Conservation (phyloP, 2,113 vertebrate genomes). For the Datnioides undecimradiatus region DNA sequence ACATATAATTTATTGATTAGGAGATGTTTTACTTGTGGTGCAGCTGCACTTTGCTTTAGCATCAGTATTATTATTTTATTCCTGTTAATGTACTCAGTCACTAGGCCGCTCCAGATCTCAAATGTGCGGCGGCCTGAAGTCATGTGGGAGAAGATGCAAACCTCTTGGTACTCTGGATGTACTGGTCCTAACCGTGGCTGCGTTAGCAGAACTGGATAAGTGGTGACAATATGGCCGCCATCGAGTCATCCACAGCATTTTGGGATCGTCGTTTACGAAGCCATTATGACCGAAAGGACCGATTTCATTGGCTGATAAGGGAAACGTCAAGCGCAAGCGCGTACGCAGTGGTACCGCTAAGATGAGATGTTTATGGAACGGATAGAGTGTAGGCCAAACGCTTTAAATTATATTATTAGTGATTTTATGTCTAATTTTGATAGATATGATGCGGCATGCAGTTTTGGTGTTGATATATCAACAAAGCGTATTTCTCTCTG, state of each 20-base stretch:
- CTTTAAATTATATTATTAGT: no score
- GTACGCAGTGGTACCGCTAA: neutral
- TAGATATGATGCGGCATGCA: no score
- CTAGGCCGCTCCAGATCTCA: neutral
- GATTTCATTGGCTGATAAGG: conserved; percentile 44
- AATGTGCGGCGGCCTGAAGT: neutral
- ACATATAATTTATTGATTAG: neutral
- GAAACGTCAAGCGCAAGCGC: neutral
- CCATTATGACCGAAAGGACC: neutral
- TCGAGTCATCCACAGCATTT: neutral
- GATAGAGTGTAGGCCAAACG: neutral
- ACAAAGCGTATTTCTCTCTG: no score
- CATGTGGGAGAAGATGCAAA: neutral
- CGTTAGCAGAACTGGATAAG: neutral
- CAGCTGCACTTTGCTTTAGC: no score
- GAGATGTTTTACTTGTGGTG: no score
- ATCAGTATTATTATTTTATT: no score
- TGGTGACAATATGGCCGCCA: neutral
- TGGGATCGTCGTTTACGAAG: neutral
- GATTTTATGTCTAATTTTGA: no score
- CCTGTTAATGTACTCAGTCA: no score
- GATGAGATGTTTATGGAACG: conserved; percentile 30
- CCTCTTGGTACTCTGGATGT: no score
- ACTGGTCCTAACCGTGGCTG: neutral
- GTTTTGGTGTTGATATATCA: neutral